A percentile compares a stretch with the other conserved stretches of the same genome.
Conservation (phyloP, 2,797 vertebrate species). For the Serranus cabrilla region DNA sequence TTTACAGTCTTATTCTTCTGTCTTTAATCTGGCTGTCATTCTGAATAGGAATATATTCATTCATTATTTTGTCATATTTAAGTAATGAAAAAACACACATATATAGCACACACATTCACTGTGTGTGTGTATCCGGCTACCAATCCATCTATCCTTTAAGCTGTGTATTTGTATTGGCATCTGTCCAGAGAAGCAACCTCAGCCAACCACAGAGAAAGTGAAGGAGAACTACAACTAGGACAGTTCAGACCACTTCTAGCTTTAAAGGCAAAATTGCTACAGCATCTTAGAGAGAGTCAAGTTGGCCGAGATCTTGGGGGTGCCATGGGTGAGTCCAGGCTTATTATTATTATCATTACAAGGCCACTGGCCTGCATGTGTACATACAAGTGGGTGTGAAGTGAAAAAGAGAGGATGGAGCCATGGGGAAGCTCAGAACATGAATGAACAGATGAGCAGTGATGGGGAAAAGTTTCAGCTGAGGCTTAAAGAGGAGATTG, state of each 20-base stretch:
- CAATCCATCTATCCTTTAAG: not conserved
- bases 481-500: not conserved
- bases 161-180: not conserved
- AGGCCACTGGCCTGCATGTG: not conserved
- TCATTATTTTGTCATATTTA: not conserved
- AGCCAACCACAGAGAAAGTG: not conserved
- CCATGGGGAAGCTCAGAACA: not conserved
- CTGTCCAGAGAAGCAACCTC: not conserved
- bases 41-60: not conserved
- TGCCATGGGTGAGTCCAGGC: too few species aligned
- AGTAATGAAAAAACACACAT: not conserved
- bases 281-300: too few species aligned
- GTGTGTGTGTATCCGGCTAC: not conserved
- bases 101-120: too few species aligned
- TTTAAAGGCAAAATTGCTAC: too few species aligned
- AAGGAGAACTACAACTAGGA: not conserved
- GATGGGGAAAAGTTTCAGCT: not conserved
- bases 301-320: too few species aligned
- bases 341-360: too few species aligned
- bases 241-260: too few species aligned
- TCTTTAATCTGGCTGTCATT: not conserved
- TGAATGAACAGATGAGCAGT: not conserved
- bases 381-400: not conserved
- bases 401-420: not conserved
- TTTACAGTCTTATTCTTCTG: not conserved